Base-by-base conservation (phyloP, 2,113 vertebrate species). In the Malurus alboscapulatus region DNA sequence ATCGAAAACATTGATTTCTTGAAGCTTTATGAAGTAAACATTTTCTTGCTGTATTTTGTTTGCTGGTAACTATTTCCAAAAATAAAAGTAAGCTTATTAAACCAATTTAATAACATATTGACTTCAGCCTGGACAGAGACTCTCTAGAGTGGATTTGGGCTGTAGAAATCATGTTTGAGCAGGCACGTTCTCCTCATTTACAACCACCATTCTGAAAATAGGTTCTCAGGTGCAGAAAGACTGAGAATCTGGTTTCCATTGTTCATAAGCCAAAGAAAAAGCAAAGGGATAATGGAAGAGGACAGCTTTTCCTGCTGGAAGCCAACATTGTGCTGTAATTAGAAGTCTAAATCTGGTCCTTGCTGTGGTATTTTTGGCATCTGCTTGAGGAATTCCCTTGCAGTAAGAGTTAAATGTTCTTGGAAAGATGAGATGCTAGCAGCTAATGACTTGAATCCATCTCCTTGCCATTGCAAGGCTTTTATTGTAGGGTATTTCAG, bases 1-100 rank as follows among this genome's bases (percentile, higher is more conserved):
- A 94, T 92, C 1, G 20, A 85, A 92, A 89, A 53, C 75, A 94
- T 92, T 89, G 93, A 93, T 96, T 96, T 95, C 58, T 73, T 9
- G 5, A 57, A 89, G 27, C 75, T 83, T 94, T 94, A 87, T 88
- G 91, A 83, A 92, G 63, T 91, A 90, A 94, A 88, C 14, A 32
- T 92, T 92, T 93, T 93, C 63, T 80, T 95, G 30, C n/a, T 74
- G 22, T 83, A 19, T 88, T 88, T 92, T 94, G 58, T 87, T 90
- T 91, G 40, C 47, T 73, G 34, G 47, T 77, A 85, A 79, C 63
- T 82, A 92, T 66, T 54, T 94, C 50, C 13, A 87, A 75, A 93
- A 89, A 87, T 84, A 91, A 92, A 89, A 80, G 42, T 47, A 76
- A 91, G 48, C 67, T 91, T 91, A 89, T 79, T 94, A 94, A 93